Evolutionary conservation across 2,113 vertebrate genomes (phyloP).

Genomic region (Campylomormyrus numenius): DNA sequence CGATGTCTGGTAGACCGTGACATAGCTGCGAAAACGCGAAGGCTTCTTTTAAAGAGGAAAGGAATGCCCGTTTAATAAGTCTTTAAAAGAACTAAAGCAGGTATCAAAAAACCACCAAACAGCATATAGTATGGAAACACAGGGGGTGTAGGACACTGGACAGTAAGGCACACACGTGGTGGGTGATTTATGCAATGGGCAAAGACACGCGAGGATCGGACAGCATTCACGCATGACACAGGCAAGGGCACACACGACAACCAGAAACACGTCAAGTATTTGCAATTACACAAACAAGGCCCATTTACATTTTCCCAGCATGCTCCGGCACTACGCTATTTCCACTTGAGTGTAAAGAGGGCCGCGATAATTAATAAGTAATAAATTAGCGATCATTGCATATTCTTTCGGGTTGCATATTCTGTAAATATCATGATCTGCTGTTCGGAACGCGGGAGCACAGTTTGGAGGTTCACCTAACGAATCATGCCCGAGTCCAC

Average conservation of each 20-base stretch:
- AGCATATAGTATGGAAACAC: neutral
- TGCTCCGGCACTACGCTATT: neutral
- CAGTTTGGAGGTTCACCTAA: neutral
- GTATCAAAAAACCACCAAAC: neutral
- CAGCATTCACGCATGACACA: neutral
- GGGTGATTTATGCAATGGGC: neutral
- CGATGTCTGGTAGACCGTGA: neutral
- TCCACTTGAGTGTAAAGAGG: conserved; percentile 12
- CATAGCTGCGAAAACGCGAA: neutral
- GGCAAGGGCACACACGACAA: neutral
- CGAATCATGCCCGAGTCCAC: neutral
- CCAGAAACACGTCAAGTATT: neutral
- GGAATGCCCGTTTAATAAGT: neutral
- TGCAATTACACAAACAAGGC: neutral
- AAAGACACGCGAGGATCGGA: neutral
- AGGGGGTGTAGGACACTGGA: neutral
- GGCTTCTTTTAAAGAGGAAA: neutral
- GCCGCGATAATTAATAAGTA: too few relatives aligned
- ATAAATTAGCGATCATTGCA: conserved; percentile 13
- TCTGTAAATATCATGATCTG: neutral
- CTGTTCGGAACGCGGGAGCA: neutral
- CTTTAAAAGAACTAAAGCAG: neutral
- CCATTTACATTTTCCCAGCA: neutral
- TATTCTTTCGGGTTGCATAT: neutral
- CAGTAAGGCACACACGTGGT: neutral